Evolutionary conservation across 2,797 vertebrate genomes (phyloP), one percentile per base, ranked within the genome.

Genomic region (Valencia hispanica): DNA sequence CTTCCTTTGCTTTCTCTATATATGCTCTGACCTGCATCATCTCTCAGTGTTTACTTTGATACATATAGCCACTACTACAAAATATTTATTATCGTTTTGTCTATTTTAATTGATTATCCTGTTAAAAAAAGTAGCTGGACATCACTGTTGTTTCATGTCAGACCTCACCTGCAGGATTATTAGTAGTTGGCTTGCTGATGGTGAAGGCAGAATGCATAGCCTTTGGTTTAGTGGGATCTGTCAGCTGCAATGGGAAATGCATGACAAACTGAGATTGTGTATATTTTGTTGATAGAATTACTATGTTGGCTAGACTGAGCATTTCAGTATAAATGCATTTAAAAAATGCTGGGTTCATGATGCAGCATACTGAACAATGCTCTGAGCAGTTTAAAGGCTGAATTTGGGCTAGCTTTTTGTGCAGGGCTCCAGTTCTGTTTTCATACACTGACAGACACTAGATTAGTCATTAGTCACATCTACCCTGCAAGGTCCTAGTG

Each of bases 401-500:
- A 79, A 61, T 85, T 88, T 63, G 77, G 20, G 72, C 75, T 79
- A 79, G 83, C 80, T 80, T 57, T 83, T 75, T 51, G 59, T 71
- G 78, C 69, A 75, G 27, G 66, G 79, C 30, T 73, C 66, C 77
- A 84, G 70, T 75, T 70, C 75, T 77, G 81, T 69, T 47, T 73
- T 59, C 80, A 39, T 77, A 77, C 73, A 25, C 61, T 4, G 70
- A 78, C 63, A 68, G 75, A 79, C 76, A 82, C 53, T 66, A 53
- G 79, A 73, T 70, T 68, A 5, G 53, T 86, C 85, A 87, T 90
- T 87, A 87, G 78, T 89, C n/a, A n/a, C n/a, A n/a, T n/a, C 68
- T 30, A 4, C 36, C 71, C 74, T 81, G 87, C 89, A 92, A 92
- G 88, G 90, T 92, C 86, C 86, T 55, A 73, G 73, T 79, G 74